Percentiles rank a stretch among this genome's conserved stretches.
Conservation (phyloP, 2,113 vertebrate species). For the Sapajus apella region DNA sequence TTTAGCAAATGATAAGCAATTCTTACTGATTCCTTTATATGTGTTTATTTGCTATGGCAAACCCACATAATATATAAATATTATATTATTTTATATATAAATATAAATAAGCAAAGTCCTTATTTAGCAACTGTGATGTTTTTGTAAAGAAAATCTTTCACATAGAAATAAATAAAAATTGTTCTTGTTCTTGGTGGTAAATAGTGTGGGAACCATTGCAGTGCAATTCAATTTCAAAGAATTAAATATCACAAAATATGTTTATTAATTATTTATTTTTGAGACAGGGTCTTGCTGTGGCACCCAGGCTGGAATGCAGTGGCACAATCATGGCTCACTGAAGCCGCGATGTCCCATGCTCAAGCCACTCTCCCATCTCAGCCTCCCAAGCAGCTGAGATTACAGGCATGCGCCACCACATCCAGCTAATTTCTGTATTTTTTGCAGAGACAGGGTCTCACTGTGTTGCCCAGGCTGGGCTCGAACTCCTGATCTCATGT, state of each 20-base stretch:
- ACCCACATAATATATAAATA: neutral
- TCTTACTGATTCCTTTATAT: neutral
- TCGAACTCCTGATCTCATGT: no score
- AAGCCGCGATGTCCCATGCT: no score
- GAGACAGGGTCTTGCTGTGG: no score
- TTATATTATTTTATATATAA: no score
- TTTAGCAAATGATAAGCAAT: neutral
- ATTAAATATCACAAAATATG: neutral
- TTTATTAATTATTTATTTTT: neutral
- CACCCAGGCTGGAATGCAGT: no score
- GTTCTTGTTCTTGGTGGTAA: neutral
- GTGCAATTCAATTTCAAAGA: neutral
- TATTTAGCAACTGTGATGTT: neutral
- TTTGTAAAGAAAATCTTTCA: constrained; percentile 8
- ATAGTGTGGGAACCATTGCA: neutral
- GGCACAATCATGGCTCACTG: no score
- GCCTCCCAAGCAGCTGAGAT: no score
- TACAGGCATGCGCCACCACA: no score
- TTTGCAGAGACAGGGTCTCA: no score
- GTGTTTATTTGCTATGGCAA: neutral
- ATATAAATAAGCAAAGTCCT: neutral
- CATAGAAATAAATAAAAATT: neutral
- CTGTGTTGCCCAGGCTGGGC: no score
- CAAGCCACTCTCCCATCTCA: no score
- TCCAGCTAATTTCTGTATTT: no score